A percentile compares a stretch with the other conserved stretches of the same genome.
Evolutionary conservation across 2,888 invertebrate genomes (phyloP).

Genomic region (Hartigia nigra): DNA sequence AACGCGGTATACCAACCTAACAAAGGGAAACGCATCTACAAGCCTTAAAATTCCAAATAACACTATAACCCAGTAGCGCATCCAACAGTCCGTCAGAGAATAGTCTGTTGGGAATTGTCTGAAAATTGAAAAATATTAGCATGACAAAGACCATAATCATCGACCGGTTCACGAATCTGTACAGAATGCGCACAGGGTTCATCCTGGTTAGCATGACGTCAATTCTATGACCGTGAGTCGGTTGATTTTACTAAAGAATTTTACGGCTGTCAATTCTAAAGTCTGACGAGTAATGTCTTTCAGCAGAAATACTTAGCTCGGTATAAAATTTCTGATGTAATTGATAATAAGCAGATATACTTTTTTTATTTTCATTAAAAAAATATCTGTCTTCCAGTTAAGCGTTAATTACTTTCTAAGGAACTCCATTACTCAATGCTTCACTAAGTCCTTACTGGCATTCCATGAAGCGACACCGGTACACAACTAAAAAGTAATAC

Average conservation of each 20-base stretch:
- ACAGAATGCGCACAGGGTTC: background rate
- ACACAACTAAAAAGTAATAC: slow-evolving; percentile 21
- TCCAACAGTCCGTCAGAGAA: background rate
- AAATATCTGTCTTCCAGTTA: background rate
- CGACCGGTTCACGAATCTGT: background rate
- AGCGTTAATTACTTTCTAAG: background rate
- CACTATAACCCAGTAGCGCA: background rate
- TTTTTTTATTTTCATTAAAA: background rate
- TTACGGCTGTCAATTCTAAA: background rate
- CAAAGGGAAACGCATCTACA: background rate
- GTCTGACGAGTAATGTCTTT: background rate
- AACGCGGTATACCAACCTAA: background rate
- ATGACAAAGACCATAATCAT: background rate
- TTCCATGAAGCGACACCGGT: background rate
- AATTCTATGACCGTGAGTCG: background rate
- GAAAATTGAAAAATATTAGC: background rate
- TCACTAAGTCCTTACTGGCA: background rate
- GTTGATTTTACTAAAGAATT: background rate
- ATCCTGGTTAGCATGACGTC: background rate
- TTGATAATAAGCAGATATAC: background rate
- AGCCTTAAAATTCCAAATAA: background rate
- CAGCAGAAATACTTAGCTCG: background rate
- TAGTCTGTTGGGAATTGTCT: background rate
- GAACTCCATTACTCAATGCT: background rate
- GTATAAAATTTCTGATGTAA: background rate